These are phyloP conservation scores for Syngnathus rostellatus DNA, from an alignment of 2,797 vertebrate genomes.

Conservation along the genomic window DNA sequence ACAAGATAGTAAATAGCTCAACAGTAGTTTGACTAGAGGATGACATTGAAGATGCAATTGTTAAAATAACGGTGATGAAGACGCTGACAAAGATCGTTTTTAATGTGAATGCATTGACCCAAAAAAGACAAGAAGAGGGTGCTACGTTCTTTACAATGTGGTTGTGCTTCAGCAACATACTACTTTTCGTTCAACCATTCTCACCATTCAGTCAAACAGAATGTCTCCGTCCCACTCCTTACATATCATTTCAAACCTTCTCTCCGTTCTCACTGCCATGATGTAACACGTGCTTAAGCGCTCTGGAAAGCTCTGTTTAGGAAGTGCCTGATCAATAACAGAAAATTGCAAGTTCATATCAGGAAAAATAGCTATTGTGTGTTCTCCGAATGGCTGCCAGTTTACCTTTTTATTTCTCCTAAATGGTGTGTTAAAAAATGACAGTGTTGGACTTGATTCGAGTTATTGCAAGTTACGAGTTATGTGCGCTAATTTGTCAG, in stretches of 20 bases:
- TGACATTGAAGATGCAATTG: slow-evolving; percentile 32
- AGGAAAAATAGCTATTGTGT: slow-evolving; percentile 68
- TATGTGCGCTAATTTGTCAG: slow-evolving; percentile 50
- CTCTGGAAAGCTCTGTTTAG: slow-evolving; percentile 75
- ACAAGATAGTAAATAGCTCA: slow-evolving; percentile 53
- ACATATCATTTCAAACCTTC: slow-evolving; percentile 47
- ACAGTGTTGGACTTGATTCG: slow-evolving; percentile 48
- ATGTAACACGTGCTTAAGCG: slow-evolving; percentile 53
- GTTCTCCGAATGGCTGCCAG: slow-evolving; percentile 54
- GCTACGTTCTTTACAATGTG: slow-evolving; percentile 55
- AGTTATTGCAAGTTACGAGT: slow-evolving; percentile 39
- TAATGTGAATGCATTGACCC: slow-evolving; percentile 52
- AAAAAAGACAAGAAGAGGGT: slow-evolving; percentile 35
- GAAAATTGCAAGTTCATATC: slow-evolving; percentile 68
- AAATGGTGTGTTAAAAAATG: slow-evolving; percentile 56
- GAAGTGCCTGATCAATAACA: slow-evolving; percentile 80
- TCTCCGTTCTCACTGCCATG: slow-evolving; percentile 62
- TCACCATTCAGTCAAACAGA: slow-evolving; percentile 52
- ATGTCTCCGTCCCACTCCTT: slow-evolving; percentile 49
- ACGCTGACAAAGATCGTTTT: slow-evolving; percentile 31
- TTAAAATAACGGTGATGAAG: slow-evolving; percentile 35
- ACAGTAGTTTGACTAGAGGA: slow-evolving; percentile 40
- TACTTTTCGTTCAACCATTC: slow-evolving; percentile 51
- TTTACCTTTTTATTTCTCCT: slow-evolving; percentile 58
- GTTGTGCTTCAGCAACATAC: slow-evolving; percentile 63